Evolutionary conservation across 2,113 vertebrate species (phyloP), one percentile per base, ranked within the genome.

Genomic region (Martes martes): DNA sequence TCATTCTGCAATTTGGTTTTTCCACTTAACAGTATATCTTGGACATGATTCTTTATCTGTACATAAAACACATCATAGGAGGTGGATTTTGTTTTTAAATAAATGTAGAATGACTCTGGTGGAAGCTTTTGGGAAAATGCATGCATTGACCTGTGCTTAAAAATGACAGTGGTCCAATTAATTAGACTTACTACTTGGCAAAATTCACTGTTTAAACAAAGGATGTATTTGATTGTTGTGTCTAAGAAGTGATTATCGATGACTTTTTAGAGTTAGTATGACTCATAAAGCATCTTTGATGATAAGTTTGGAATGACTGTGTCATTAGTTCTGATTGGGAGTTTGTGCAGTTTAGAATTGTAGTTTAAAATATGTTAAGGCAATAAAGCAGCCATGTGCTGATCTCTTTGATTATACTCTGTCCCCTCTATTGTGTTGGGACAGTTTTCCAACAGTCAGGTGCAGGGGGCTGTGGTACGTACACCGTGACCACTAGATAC

Each of bases 221-320:
- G 81, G 76, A 76, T 86, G 42, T 79, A 90, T 96, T 90, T 97
- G 89, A 94, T 91, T 94, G 57, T 97, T 92, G 83, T 96, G 90
- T 97, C 94, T 97, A 96, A 95, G 90, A 95, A 95, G 81, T 97
- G 97, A 97, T 96, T 96, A 67, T 87, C 78, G 80, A 65, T 97
- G n/a, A 63, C 55, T 97, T 97, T 98, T 97, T 90, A 92, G 91
- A 96, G 88, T 86, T 67, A 94, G 36, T 91, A 50, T 98, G 97
- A 98, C 74, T 96, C 96, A 97, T 39, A 96, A 88, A 91, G 33
- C 92, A 86, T 96, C 90, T 96, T 97, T 92, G 92, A 80, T 97
- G 84, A 74, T 97, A 96, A 83, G 92, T 97, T 97, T 97, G 84
- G 92, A 96, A 91, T 91, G 76, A 96, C 85, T 96, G 0, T 97